phyloP scores from a whole-genome alignment of 2,888 invertebrate genomes.

The Lissonota sp. region DNA sequence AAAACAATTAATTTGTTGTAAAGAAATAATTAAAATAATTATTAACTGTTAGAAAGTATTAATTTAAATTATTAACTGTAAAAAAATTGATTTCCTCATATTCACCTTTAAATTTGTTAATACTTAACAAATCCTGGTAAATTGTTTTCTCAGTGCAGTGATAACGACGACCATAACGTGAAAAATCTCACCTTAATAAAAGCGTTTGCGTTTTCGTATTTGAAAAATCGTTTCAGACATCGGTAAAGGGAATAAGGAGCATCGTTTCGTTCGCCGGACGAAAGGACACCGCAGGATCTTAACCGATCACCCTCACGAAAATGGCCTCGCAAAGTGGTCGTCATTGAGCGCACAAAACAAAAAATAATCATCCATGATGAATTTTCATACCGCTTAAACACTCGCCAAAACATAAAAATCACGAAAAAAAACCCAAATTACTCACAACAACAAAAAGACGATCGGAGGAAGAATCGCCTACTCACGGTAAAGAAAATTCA shows the following conservation, averaged over 20 bases:
- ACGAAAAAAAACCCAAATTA: conserved; percentile 4
- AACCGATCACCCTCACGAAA: conserved; percentile 66
- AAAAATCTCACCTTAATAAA: conserved; percentile 29
- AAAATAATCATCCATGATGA: conserved; percentile 52
- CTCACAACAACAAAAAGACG: conserved; percentile 16
- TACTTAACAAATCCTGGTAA: too few species aligned
- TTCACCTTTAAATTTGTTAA: too few species aligned
- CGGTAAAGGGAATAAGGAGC: conserved; percentile 93
- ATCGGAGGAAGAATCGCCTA: conserved; percentile 48
- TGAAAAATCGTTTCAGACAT: conserved; percentile 88
- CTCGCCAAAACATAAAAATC: conserved; percentile 22
- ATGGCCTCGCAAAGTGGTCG: conserved; percentile 13
- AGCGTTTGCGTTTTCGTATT: conserved; percentile 65
- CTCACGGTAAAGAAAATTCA: conserved; percentile 38
- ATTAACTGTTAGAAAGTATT: too few species aligned
- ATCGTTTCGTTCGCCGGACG: conserved; percentile 92
- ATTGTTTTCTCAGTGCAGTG: too few species aligned
- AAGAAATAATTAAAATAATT: too few species aligned
- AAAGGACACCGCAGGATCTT: conserved; percentile 86
- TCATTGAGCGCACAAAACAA: conserved; percentile 10
- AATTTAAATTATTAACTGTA: too few species aligned
- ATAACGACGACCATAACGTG: too few species aligned
- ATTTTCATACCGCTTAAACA: conserved; percentile 60
- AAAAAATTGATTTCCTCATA: too few species aligned
- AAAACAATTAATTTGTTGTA: conserved; percentile 7